Percentiles rank a stretch among this genome's conserved stretches.
Evolutionary conservation across 2,797 vertebrate genomes (phyloP).

Genomic region (Pseudomugil tenellus): DNA sequence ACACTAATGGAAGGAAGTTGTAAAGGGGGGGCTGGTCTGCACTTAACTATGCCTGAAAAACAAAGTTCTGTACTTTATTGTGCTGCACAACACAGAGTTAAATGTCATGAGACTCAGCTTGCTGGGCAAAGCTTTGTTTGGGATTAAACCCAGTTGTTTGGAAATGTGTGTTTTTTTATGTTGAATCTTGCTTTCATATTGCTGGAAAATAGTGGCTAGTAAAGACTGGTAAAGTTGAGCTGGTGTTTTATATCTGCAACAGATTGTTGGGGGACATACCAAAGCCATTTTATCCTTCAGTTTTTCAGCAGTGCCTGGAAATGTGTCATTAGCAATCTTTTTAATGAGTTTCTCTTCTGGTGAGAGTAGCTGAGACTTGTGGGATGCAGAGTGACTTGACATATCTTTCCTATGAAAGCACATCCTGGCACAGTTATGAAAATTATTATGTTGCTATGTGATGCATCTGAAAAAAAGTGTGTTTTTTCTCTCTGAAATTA

Average conservation of each 20-base stretch:
- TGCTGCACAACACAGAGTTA: slow-evolving; percentile 7
- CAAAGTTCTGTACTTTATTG: not conserved
- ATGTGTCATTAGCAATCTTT: not conserved
- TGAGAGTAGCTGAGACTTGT: not conserved
- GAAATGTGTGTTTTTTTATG: not conserved
- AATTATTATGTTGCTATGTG: not conserved
- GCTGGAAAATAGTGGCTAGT: not conserved
- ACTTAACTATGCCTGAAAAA: not conserved
- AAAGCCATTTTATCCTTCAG: not conserved
- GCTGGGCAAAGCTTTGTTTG: slow-evolving; percentile 22
- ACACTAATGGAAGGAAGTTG: slow-evolving; percentile 16
- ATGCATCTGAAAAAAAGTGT: no score
- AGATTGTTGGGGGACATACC: not conserved
- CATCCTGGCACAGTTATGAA: not conserved
- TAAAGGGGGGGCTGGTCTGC: not conserved
- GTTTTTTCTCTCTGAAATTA: no score
- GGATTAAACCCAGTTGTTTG: slow-evolving; percentile 42
- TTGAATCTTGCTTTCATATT: not conserved
- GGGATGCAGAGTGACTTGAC: no score
- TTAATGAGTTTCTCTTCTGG: not conserved
- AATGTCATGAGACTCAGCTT: slow-evolving; percentile 8
- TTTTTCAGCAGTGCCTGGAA: not conserved
- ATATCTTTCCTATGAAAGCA: not conserved
- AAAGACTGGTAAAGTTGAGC: not conserved
- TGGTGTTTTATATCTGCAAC: not conserved